Conservation (phyloP, 2,113 vertebrate species). For the Jacana jacana region DNA sequence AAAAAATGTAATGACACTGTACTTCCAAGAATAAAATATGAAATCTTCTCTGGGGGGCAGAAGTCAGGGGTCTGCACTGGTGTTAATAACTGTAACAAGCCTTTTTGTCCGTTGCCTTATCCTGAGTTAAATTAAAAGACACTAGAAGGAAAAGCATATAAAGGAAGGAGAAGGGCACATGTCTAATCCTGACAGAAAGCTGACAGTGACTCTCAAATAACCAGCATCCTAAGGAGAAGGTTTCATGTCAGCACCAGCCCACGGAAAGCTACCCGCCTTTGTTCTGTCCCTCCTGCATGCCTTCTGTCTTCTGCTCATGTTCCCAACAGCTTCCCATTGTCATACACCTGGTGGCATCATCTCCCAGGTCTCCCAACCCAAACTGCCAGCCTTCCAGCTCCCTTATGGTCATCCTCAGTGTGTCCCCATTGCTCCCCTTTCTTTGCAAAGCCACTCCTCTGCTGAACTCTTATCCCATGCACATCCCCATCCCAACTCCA, state of each 20-base stretch:
- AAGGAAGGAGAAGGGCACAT: not conserved
- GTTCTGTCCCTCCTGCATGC: not conserved
- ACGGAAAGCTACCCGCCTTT: not conserved
- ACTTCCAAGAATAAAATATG: not conserved
- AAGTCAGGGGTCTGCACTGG: not conserved
- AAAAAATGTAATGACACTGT: not conserved
- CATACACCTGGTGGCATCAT: not conserved
- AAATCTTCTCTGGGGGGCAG: not conserved
- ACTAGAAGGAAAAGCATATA: not conserved
- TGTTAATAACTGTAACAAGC: not conserved
- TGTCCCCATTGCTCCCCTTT: not conserved
- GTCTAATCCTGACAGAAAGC: not conserved
- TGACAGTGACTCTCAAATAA: not conserved
- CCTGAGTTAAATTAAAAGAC: not conserved
- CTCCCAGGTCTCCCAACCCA: not conserved
- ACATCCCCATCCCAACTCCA: not conserved
- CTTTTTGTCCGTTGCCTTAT: not conserved
- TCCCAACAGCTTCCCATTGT: not conserved
- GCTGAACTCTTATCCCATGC: not conserved
- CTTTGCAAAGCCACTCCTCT: not conserved
- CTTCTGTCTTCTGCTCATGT: not conserved
- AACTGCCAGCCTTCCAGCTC: not conserved
- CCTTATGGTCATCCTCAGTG: not conserved
- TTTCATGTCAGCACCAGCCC: not conserved
- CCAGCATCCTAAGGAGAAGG: not conserved